Conservation (phyloP, 2,888 invertebrate genomes). For the Drosophila neotestacea region DNA sequence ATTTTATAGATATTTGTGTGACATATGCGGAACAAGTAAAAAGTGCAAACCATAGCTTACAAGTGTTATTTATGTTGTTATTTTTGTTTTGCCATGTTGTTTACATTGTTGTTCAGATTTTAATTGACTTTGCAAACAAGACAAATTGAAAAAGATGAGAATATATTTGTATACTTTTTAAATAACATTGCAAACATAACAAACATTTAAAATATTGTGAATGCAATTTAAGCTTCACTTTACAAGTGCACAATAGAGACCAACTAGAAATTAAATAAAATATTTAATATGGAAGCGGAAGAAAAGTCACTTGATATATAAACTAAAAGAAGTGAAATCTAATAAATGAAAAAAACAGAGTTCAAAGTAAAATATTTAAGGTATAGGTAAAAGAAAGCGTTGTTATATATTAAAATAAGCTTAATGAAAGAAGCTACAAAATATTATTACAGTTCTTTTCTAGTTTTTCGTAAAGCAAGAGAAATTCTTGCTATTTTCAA, state of each 20-base stretch:
- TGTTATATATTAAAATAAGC: too few species aligned
- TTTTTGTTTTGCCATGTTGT: slow-evolving; percentile 44
- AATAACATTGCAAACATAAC: slow-evolving; percentile 29
- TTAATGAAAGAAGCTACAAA: too few species aligned
- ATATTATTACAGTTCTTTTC: too few species aligned
- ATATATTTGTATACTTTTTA: slow-evolving; percentile 26
- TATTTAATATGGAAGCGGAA: not conserved
- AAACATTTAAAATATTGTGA: slow-evolving; percentile 7
- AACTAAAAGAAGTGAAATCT: too few species aligned
- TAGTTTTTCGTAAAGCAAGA: too few species aligned
- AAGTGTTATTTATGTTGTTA: slow-evolving; percentile 33
- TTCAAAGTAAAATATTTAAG: too few species aligned
- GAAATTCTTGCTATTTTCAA: too few species aligned
- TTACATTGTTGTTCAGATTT: slow-evolving; percentile 71
- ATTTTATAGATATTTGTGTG: slow-evolving; percentile 22
- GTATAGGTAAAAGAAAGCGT: too few species aligned
- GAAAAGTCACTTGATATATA: not conserved
- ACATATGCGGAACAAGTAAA: slow-evolving; percentile 48
- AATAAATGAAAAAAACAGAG: too few species aligned
- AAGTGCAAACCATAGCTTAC: slow-evolving; percentile 38
- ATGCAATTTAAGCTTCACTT: not conserved
- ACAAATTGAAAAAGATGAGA: slow-evolving; percentile 25
- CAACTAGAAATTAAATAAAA: not conserved
- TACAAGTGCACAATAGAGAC: not conserved
- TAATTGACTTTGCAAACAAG: slow-evolving; percentile 73